Percentiles rank a stretch among this genome's conserved stretches.
Conservation (phyloP, 2,113 vertebrate genomes). For the Lates calcarifer region DNA sequence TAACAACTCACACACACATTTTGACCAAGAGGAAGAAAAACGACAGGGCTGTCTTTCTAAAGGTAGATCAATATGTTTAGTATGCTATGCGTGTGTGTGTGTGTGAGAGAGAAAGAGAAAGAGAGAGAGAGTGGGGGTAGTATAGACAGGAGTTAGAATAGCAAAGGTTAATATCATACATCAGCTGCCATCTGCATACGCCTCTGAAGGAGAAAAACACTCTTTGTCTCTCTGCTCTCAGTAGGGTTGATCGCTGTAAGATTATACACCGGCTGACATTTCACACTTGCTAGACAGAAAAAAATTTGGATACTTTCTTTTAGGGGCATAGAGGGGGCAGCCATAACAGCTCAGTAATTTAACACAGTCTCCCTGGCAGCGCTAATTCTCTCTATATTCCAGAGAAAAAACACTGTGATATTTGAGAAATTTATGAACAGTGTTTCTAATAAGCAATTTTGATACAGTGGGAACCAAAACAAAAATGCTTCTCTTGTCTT, state of each 20-base stretch:
- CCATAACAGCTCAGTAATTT: conserved; percentile 36
- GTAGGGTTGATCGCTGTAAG: conserved; percentile 53
- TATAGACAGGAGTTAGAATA: conserved; percentile 78
- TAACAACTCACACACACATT: conserved; percentile 46
- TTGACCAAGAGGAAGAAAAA: conserved; percentile 55
- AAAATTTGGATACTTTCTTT: conserved; percentile 55
- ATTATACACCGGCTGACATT: conserved; percentile 70
- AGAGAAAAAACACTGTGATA: neutral
- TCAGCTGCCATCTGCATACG: conserved; percentile 82
- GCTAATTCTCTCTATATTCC: conserved; percentile 17
- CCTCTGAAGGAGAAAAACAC: conserved; percentile 66
- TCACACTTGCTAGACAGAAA: conserved; percentile 47
- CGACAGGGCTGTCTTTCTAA: conserved; percentile 47
- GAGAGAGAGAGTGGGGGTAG: conserved; percentile 1
- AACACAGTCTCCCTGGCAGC: conserved; percentile 10
- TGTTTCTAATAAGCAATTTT: conserved; percentile 6
- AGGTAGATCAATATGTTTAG: conserved; percentile 82
- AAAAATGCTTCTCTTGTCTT: neutral
- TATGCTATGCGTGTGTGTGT: conserved; percentile 63
- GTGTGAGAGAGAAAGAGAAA: conserved; percentile 5
- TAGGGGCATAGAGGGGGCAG: conserved; percentile 32
- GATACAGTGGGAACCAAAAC: neutral
- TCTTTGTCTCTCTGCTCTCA: conserved; percentile 50
- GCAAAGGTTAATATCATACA: conserved; percentile 87
- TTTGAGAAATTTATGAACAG: conserved; percentile 20